phyloP scores from a whole-genome alignment of 2,113 vertebrate genomes.

The Myocastor coypus region DNA sequence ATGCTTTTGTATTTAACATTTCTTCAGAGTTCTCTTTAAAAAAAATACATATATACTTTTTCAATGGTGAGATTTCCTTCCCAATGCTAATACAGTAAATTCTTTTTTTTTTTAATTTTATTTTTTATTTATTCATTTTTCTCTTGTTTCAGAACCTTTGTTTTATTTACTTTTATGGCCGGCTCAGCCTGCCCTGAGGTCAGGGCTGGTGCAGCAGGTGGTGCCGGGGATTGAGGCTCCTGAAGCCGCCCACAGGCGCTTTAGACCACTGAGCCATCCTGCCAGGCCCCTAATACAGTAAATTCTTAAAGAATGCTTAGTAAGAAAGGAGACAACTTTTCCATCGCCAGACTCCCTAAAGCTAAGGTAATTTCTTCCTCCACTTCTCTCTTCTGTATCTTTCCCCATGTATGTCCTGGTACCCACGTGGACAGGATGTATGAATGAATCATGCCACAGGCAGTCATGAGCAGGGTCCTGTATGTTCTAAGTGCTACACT shows the following conservation, averaged over 20 bases:
- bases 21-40: neutral
- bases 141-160: no score
- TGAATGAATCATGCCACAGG: neutral
- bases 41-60: neutral
- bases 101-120: no score
- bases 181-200: no score
- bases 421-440: neutral
- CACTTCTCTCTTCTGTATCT: neutral
- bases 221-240: no score
- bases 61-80: neutral
- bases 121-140: no score
- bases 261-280: no score
- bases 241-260: no score
- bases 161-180: no score
- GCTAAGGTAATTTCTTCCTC: neutral
- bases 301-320: neutral
- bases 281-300: no score
- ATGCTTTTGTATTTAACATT: neutral
- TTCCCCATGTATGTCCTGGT: neutral
- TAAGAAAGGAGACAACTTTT: constrained; percentile 1
- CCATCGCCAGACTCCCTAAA: neutral
- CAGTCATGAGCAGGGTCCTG: neutral
- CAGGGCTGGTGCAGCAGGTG: no score
- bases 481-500: neutral
- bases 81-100: constrained; percentile 9